Evolutionary conservation across 2,113 vertebrate species (phyloP).

Genomic region (Noturus placidus): DNA sequence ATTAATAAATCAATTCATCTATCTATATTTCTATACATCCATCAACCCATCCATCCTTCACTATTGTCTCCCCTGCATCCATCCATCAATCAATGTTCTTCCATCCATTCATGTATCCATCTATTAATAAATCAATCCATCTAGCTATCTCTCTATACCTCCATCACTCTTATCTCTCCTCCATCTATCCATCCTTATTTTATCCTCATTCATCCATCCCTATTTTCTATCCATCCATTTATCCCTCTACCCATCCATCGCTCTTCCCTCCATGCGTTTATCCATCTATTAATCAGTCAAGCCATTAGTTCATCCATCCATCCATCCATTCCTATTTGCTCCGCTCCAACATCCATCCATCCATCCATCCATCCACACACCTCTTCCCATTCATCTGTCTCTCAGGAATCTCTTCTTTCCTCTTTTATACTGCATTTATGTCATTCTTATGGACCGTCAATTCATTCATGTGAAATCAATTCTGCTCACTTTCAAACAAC

Average conservation of each 20-base stretch:
- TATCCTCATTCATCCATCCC: neutral
- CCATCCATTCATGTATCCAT: too few species aligned
- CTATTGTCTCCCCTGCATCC: too few species aligned
- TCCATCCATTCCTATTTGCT: constrained; percentile 13
- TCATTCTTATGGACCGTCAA: too few species aligned
- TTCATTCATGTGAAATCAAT: neutral
- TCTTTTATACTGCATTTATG: neutral
- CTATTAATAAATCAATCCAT: too few species aligned
- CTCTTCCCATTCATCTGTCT: neutral
- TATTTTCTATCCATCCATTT: neutral
- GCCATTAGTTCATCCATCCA: neutral
- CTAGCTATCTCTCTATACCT: too few species aligned
- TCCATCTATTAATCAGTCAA: neutral
- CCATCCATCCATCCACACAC: neutral
- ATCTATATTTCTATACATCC: too few species aligned
- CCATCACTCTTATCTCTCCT: too few species aligned
- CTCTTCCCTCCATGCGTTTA: neutral
- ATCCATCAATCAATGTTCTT: too few species aligned
- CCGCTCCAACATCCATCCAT: constrained; percentile 18
- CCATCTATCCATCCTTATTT: too few species aligned
- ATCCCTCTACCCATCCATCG: neutral
- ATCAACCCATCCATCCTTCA: too few species aligned
- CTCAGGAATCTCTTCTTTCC: neutral
- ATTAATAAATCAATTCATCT: too few species aligned
- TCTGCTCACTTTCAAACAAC: neutral